Evolutionary conservation across 2,888 invertebrate genomes (phyloP).

Genomic region (Sussaba pulchella): DNA sequence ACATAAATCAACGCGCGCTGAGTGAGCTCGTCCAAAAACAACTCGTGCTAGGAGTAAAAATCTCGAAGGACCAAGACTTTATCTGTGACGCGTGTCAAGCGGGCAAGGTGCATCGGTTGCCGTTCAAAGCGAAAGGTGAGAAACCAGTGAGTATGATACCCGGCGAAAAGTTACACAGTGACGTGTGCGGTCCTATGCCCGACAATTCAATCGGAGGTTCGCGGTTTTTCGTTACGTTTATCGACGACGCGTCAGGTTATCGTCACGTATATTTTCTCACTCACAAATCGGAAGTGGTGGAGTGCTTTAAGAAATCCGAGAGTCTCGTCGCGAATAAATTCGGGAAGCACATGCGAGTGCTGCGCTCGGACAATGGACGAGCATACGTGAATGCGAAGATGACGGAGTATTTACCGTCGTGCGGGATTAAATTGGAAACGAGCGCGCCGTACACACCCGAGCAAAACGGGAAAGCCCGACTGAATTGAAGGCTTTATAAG

Average conservation of each 20-base stretch:
- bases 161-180: no score
- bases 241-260: no score
- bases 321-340: no score
- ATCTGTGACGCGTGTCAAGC: slow-evolving; percentile 63
- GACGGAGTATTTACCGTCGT: no score
- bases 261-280: not conserved
- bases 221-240: not conserved
- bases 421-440: slow-evolving; percentile 9
- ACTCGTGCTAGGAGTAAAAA: slow-evolving; percentile 47
- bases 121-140: slow-evolving; percentile 50
- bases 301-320: not conserved
- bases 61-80: slow-evolving; percentile 57
- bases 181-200: no score
- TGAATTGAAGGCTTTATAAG: no score
- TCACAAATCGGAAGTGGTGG: not conserved
- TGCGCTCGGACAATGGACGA: no score
- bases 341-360: no score
- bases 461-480: slow-evolving; percentile 59
- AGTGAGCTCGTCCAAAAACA: slow-evolving; percentile 43
- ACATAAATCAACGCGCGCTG: slow-evolving; percentile 50
- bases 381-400: no score
- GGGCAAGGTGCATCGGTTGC: slow-evolving; percentile 7
- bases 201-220: not conserved
- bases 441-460: slow-evolving; percentile 38
- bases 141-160: slow-evolving; percentile 22